A percentile compares a stretch with the other conserved stretches of the same genome.
phyloP scores from a whole-genome alignment of 2,888 invertebrate species.

The Selenia dentaria region DNA sequence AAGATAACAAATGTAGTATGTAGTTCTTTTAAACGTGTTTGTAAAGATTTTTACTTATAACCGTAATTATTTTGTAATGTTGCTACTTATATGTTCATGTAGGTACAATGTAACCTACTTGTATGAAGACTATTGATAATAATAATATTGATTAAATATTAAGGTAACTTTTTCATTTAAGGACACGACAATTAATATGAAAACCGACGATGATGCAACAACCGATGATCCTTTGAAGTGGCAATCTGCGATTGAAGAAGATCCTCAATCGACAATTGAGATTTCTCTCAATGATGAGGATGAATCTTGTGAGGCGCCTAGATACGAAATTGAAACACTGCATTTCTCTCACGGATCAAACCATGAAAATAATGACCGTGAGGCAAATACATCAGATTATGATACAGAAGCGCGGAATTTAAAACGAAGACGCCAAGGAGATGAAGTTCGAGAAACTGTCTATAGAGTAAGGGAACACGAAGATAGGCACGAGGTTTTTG shows the following conservation, averaged over 20 bases:
- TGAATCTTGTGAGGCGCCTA: background rate
- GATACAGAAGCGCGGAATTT: background rate
- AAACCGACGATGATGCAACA: conserved; percentile 1
- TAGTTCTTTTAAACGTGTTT: too few species aligned
- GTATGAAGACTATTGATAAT: too few species aligned
- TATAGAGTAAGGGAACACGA: background rate
- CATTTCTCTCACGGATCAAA: background rate
- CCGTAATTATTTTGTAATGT: too few species aligned
- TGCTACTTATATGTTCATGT: too few species aligned
- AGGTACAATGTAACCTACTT: too few species aligned
- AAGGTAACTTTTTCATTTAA: conserved; percentile 8
- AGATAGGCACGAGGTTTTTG: conserved; percentile 22
- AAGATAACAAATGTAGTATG: too few species aligned
- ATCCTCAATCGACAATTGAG: background rate
- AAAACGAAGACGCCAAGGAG: background rate
- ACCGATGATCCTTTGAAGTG: conserved; percentile 4
- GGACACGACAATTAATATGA: background rate
- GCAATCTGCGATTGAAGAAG: background rate
- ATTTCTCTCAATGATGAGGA: background rate
- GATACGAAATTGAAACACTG: background rate
- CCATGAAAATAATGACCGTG: background rate
- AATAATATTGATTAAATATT: too few species aligned
- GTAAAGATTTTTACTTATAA: too few species aligned
- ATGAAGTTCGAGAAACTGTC: background rate
- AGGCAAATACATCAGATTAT: background rate